These are phyloP conservation scores for Hydrocynus forskahlii DNA, from an alignment of 2,797 vertebrate species.

Conservation along the genomic window DNA sequence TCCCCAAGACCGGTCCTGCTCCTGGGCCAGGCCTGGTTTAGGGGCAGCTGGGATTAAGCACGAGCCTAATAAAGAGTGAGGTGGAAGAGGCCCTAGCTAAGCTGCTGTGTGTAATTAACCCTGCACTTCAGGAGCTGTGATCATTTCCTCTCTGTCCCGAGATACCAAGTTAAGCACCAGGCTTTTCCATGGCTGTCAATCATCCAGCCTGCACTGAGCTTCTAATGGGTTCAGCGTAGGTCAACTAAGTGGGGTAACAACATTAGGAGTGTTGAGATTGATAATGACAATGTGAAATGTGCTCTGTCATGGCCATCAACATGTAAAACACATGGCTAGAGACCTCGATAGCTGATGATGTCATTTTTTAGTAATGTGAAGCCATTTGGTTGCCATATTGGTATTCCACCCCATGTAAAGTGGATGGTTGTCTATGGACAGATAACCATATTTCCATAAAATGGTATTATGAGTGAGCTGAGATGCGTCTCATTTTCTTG, in stretches of 20 bases:
- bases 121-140: conserved; percentile 1
- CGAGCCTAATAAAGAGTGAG: conserved; percentile 3
- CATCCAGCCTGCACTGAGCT: neutral
- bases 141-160: conserved; percentile 8
- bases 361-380: too few species aligned
- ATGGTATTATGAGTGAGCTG: too few species aligned
- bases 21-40: conserved; percentile 19
- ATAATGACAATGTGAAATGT: neutral
- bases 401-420: too few species aligned
- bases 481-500: too few species aligned
- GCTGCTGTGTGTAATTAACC: conserved; percentile 38
- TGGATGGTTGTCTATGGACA: too few species aligned
- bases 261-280: neutral
- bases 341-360: neutral
- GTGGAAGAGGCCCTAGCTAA: conserved; percentile 26
- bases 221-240: neutral
- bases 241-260: neutral
- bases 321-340: neutral
- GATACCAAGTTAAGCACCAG: conserved; percentile 6
- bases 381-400: too few species aligned
- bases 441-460: neutral
- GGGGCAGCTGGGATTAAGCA: conserved; percentile 24
- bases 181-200: conserved; percentile 37
- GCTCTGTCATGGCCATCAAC: neutral
- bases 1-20: neutral